Base-by-base conservation (phyloP, 2,888 invertebrate genomes). In the Hemithea aestivaria region DNA sequence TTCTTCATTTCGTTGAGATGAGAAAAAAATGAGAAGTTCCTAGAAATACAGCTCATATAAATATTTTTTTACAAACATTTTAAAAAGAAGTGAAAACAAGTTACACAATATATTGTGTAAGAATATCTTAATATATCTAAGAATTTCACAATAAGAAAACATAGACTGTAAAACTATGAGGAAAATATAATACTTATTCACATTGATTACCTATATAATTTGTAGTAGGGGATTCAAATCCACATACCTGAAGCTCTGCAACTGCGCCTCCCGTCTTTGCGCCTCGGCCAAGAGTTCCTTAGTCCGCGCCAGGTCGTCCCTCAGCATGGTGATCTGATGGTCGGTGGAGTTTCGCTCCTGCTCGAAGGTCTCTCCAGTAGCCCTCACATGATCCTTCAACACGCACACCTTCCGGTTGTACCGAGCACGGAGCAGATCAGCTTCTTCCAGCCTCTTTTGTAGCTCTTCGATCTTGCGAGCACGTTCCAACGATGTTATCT, bases 381-480 rank as follows among this genome's bases (percentile, higher is more conserved):
- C 78, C 24, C 92, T 85, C 20, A 93, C 89, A 69, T 94, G 93
- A 47, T 94, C 94, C 66, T 93, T 94, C 34, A 94, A 67, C 20
- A 93, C 78, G 46, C 89, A 89, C 9, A 94, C 89, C 76, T 94
- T 94, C 42, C 93, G 88, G 60, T 90, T 91, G 73, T 92, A 93
- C 24, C 94, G 90, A 1, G 92, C 91, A 33, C 95, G 89, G 20
- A 95, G 79, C 53, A 93, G 88, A 64, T 96, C 96, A 25, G 94
- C 91, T 66, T 96, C 96, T 26, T 94, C 92, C 12, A 95, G 74
- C 49, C 93, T 91, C 66, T 93, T 93, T 52, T 95, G 94, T 1
- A 96, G 80, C 45, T 96, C 95, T 64, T 96, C 95, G 35, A 95
- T 90, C 78, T 94, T 95, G 12, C 95, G 89, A 1, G 94, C 94